Conservation (phyloP, 2,113 vertebrate genomes). For the Saimiri boliviensis region DNA sequence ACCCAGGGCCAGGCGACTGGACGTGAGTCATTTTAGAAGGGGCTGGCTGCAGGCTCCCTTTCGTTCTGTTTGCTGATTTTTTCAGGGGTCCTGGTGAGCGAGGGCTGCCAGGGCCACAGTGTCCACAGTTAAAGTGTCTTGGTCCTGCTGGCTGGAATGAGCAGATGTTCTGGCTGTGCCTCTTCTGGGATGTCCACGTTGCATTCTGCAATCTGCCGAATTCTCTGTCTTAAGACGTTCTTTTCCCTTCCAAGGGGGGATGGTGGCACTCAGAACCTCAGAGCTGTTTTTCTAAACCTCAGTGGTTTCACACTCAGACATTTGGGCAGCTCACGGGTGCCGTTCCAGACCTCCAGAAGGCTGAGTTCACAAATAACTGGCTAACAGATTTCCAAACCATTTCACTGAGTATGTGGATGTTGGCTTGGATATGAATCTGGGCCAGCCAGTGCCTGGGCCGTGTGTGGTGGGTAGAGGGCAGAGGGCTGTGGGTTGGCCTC, state of each 20-base stretch:
- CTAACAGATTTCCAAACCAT: constrained; percentile 32
- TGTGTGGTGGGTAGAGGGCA: accelerated
- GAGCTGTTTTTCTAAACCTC: accelerated
- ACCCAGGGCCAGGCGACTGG: too few species aligned
- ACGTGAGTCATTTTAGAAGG: not conserved
- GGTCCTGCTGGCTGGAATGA: accelerated
- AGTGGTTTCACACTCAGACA: accelerated
- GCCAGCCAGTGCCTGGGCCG: not conserved
- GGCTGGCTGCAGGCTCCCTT: not conserved
- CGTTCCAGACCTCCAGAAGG: not conserved
- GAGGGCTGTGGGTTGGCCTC: accelerated
- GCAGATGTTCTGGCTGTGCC: not conserved
- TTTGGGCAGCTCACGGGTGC: accelerated
- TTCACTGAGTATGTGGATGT: accelerated
- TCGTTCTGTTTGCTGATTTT: not conserved
- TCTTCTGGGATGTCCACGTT: accelerated
- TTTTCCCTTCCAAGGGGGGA: not conserved
- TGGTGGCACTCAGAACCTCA: not conserved
- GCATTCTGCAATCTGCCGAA: accelerated
- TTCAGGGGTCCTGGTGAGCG: not conserved
- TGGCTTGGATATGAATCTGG: not conserved
- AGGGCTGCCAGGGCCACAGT: accelerated
- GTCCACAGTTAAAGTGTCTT: accelerated
- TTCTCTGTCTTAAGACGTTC: accelerated
- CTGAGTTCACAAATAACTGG: not conserved